Evolutionary conservation across 2,113 vertebrate species (phyloP), one percentile per base, ranked within the genome.

Genomic region (Pseudonaja textilis): DNA sequence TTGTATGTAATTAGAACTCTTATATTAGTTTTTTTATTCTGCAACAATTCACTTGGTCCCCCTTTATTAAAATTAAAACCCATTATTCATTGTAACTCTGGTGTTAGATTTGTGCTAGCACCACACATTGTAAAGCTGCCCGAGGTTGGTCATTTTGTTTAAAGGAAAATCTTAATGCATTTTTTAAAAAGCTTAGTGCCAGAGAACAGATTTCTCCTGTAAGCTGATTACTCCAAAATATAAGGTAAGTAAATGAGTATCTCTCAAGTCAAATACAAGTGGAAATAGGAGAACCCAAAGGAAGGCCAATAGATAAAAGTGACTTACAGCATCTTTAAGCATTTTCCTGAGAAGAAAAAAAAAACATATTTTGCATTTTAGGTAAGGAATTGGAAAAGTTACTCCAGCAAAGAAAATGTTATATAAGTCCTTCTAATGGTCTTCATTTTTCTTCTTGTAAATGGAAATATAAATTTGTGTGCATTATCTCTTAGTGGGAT

Each of bases 401-500:
- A 57, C 3, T 10, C 10, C 52, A 81, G 22, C 26, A 85, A 59
- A 59, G 26, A 42, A 92, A 50, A 59, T 85, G 11, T 25, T 90
- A 22, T 61, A 86, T 86, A 25, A n/a, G 18, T n/a, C 26, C 25
- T 88, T 59, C 22, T 7, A 22, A 22, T 20, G 39, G 25, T 81
- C 89, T 93, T 52, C 85, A 55, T 55, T 29, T 93, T 87, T 45
- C 34, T 56, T 87, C 47, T 93, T 93, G 74, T 91, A 52, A 47
- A 34, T n/a, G 47, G 74, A 93, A 93, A 88, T 86, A 87, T 25
- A 88, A 34, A 45, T 56, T 87, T 54, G 81, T 90, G 89, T 54
- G 18, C 47, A 88, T 74, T 87, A 90, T 90, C 89, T 91, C 50
- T 91, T 90, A 69, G n/a, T 69, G 52, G 92, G 34, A 91, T 91